Base-by-base conservation (phyloP, 2,113 vertebrate genomes). In the Lepus americanus region DNA sequence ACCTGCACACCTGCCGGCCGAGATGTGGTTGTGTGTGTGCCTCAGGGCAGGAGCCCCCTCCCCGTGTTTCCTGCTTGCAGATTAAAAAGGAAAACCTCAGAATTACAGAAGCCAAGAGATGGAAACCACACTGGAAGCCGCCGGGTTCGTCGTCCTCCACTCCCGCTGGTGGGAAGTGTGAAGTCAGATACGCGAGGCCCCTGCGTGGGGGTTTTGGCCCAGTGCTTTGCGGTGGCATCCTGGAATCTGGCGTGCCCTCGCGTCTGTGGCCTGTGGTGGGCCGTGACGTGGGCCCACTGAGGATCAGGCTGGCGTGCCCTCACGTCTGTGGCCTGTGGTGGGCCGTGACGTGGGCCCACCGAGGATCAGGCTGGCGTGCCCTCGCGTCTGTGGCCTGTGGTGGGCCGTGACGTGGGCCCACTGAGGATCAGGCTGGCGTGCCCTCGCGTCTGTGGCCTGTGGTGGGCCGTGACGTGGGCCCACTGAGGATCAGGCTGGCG, bases 101-200 rank as follows among this genome's bases (percentile, higher is more conserved):
- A 36, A 29, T 25, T 49, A 14, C 19, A 44, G 76, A 27, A 6
- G n/a, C 0, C 3, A 3, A 9, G 17, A 31, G 9, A 5, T 3
- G 67, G 36, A 12, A 39, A 7, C 44, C 44, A 3, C 3, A 16
- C 3, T 49, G 33, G 76, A 31, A 83, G 25, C 2, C 16, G 17
- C 1, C 7, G 0, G 0, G 5, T 31, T n/a, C 14, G 5, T 0
- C 0, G 10, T 44, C 49, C 51, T 59, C 14, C 5, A 17, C 17
- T 25, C 17, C 5, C 1, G 0, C 0, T 5, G 0, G 0, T 4
- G 9, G 76, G 39, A 11, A 9, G 27, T 4, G 20, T 19, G 14
- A 53, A 2, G 22, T 39, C 13, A 19, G 70, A 59, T 19, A 31
- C 0, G 1, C 7, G 4, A 4, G 9, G 6, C 16, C n/a, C 11